A percentile compares a stretch with the other conserved stretches of the same genome.
These are phyloP conservation scores for Plecotus auritus DNA, from an alignment of 2,113 vertebrate species.

Conservation along the genomic window DNA sequence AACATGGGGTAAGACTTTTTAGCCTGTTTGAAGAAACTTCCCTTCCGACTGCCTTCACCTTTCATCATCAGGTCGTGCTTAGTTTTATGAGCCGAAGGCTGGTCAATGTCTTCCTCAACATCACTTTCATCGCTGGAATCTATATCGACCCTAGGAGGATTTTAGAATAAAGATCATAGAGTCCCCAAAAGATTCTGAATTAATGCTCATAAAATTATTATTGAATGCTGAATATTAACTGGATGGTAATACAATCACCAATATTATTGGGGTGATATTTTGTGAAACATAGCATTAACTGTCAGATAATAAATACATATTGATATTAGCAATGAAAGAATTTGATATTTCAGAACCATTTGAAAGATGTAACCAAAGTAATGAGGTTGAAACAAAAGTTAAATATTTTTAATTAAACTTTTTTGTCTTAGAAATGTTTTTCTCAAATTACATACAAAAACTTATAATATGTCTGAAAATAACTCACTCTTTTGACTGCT, in stretches of 20 bases:
- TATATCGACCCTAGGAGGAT: slow-evolving; percentile 88
- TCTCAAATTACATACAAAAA: background rate
- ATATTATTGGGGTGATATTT: background rate
- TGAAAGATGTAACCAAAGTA: background rate
- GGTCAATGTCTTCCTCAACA: slow-evolving; percentile 94
- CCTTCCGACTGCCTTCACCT: slow-evolving; percentile 94
- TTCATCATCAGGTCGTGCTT: slow-evolving; percentile 99
- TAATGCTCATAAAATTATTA: background rate
- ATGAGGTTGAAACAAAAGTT: slow-evolving; percentile 17
- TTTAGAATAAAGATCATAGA: background rate
- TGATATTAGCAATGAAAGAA: background rate
- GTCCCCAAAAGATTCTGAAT: background rate
- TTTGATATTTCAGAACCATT: background rate
- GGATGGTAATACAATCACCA: background rate
- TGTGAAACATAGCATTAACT: background rate
- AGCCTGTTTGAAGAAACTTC: slow-evolving; percentile 99
- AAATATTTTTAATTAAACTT: background rate
- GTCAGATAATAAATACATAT: background rate
- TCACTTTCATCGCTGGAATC: slow-evolving; percentile 99
- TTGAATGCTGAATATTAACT: background rate
- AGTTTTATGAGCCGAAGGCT: slow-evolving; percentile 88
- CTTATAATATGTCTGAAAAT: background rate
- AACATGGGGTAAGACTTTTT: slow-evolving; percentile 99
- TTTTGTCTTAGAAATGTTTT: background rate
- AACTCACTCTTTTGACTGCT: slow-evolving; percentile 98